Evolutionary conservation across 1,140 invertebrate species (phyloP).

Genomic region (Tetramorium alpestre): DNA sequence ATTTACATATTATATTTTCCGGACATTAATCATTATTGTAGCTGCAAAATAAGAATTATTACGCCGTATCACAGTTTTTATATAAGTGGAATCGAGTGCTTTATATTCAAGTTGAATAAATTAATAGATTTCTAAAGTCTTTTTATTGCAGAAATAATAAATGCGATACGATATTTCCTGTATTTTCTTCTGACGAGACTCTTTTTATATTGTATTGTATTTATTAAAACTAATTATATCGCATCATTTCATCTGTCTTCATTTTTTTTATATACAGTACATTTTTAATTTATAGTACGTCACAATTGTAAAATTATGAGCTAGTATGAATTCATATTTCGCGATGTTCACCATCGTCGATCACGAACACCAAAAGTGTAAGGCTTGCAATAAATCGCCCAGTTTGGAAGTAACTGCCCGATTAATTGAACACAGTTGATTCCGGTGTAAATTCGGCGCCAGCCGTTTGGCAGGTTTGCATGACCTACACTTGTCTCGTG

Average conservation of each 20-base stretch:
- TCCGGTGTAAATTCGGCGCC: slow-evolving; percentile 50
- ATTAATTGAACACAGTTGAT: slow-evolving; percentile 57
- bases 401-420: slow-evolving; percentile 45
- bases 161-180: background rate
- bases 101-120: background rate
- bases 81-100: slow-evolving; percentile 12
- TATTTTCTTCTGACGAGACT: background rate
- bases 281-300: background rate
- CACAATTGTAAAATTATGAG: background rate
- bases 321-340: background rate
- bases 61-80: background rate
- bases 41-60: slow-evolving; percentile 5
- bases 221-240: background rate
- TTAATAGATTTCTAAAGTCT: background rate
- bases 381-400: slow-evolving; percentile 38
- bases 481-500: slow-evolving; percentile 59
- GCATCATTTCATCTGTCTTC: background rate
- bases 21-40: background rate
- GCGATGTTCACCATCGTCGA: background rate
- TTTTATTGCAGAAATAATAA: background rate
- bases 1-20: background rate
- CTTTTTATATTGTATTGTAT: background rate
- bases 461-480: slow-evolving; percentile 33
- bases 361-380: background rate
- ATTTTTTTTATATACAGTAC: background rate